Evolutionary conservation across 2,797 vertebrate species (phyloP).

Genomic region (Typhlichthys subterraneus): DNA sequence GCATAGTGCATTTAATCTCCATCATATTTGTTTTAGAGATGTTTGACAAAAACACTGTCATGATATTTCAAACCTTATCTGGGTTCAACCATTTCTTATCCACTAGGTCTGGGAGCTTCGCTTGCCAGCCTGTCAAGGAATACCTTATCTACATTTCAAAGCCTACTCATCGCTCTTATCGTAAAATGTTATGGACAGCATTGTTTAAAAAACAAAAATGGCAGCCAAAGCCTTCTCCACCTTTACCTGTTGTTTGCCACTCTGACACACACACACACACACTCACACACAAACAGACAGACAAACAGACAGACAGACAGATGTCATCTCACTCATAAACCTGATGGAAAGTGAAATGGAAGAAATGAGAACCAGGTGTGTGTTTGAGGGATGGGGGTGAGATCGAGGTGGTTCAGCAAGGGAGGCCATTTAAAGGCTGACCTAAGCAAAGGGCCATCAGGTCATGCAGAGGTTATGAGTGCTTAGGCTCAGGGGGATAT

Average conservation of each 20-base stretch:
- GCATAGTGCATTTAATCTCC: neutral
- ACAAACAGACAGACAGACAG: neutral
- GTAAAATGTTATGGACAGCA: conserved; percentile 16
- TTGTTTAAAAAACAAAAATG: conserved; percentile 9
- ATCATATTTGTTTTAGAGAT: neutral
- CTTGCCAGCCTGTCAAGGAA: conserved; percentile 5
- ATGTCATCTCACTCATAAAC: neutral
- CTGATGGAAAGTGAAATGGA: conserved; percentile 73
- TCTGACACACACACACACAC: neutral
- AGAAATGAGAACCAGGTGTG: conserved; percentile 76
- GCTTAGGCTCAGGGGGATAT: conserved; percentile 25
- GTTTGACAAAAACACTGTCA: neutral
- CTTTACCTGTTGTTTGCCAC: conserved; percentile 3
- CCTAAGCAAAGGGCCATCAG: conserved; percentile 59
- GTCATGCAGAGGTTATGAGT: conserved; percentile 58
- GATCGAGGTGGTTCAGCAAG: conserved; percentile 30
- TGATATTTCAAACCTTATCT: neutral
- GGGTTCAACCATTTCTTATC: neutral
- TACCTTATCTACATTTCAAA: conserved; percentile 20
- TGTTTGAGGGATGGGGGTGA: conserved; percentile 33
- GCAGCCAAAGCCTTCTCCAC: conserved; percentile 20
- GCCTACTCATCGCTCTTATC: conserved; percentile 2
- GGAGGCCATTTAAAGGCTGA: conserved; percentile 31
- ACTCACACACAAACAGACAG: too few relatives aligned
- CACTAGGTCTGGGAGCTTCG: neutral